Evolutionary conservation across 2,797 vertebrate genomes (phyloP), one percentile per base, ranked within the genome.

Genomic region (Capromys pilorides): DNA sequence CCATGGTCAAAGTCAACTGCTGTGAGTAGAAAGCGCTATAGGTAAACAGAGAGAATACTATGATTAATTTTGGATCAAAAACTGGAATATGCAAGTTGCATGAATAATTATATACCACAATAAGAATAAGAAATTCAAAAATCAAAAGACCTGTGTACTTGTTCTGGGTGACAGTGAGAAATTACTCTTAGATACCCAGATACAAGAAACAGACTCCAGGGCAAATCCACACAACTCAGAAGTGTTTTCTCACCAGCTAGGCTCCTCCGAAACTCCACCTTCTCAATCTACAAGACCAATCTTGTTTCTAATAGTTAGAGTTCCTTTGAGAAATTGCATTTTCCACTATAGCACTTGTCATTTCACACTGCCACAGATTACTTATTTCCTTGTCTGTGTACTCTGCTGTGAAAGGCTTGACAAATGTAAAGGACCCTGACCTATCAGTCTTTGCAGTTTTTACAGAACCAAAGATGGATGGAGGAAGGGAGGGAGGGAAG

Each of bases 31-130:
- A 51, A 93, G 5, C 80, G 13, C 10, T 81, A 5, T 21, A 64
- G 31, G 14, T 39, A 6, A 94, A 62, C 22, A 91, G 51, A 49
- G 13, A 94, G 51, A 73, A 90, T n/a, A 54, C 3, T 75, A 33
- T 61, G 19, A 49, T 54, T 90, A 75, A 80, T 92, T 96, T 82
- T 86, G 36, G 3, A 69, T 88, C 86, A 90, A 79, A 0, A 28
- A 69, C 86, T 62, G 88, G 24, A 87, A 64, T 85, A 80, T 94
- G 14, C 36, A 94, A 87, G 81, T 71, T 82, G 24, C 39, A 13
- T 36, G 26, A 81, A 51, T 87, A n/a, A 75, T 41, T 41, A 19
- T 7, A 78, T n/a, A n/a, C n/a, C n/a, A n/a, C n/a, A n/a, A n/a
- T 69, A 71, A 92, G 96, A 81, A 8, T 77, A 88, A 41, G 59